Percentiles rank a stretch among this genome's conserved stretches.
Conservation (phyloP, 2,113 vertebrate species). For the Neolamprologus variostigma region DNA sequence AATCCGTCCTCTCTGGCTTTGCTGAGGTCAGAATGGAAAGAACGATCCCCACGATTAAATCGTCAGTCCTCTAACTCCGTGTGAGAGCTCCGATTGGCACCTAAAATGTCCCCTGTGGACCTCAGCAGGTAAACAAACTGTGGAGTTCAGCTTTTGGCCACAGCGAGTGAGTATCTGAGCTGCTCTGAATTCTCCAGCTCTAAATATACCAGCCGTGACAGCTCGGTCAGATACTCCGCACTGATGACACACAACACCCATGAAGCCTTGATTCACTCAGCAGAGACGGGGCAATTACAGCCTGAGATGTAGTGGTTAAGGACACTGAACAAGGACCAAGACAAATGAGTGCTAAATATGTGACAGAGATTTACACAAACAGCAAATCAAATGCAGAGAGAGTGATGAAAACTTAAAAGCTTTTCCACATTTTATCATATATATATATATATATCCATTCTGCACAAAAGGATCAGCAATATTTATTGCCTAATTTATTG, state of each 20-base stretch:
- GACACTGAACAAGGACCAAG: background rate
- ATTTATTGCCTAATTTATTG: background rate
- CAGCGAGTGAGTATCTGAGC: constrained; percentile 15
- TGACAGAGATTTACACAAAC: background rate
- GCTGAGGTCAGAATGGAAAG: constrained; percentile 33
- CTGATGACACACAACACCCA: constrained; percentile 42
- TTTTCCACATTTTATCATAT: background rate
- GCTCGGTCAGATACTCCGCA: constrained; percentile 31
- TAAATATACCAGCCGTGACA: constrained; percentile 66
- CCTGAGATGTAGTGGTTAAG: background rate
- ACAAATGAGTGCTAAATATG: background rate
- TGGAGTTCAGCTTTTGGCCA: constrained; percentile 45
- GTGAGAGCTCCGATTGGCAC: background rate
- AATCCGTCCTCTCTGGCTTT: background rate
- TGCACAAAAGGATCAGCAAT: background rate
- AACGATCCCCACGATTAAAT: constrained; percentile 2
- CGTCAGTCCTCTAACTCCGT: background rate
- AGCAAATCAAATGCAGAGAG: background rate
- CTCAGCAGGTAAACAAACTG: constrained; percentile 60
- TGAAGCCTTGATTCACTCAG: constrained; percentile 12
- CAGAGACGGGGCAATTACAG: background rate
- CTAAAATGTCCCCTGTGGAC: background rate
- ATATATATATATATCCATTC: background rate
- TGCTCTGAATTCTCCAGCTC: constrained; percentile 51
- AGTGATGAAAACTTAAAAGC: background rate